Evolutionary conservation across 2,888 invertebrate genomes (phyloP), one percentile per base, ranked within the genome.

Genomic region (Dicycla oo): DNA sequence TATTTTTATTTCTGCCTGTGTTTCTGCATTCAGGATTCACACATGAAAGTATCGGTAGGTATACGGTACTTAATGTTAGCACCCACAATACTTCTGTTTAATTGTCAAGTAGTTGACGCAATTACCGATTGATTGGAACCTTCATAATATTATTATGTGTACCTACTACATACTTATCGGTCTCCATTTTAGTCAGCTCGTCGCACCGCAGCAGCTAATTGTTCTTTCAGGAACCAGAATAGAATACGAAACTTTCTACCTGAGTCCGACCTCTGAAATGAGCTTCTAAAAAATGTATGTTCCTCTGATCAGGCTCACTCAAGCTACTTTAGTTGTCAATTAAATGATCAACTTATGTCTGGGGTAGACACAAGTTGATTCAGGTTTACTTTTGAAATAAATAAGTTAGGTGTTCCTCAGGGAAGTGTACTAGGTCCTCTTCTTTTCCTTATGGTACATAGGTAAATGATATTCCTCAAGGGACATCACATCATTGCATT

Each of bases 1-100:
- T 69, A 76, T 75, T 56, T 77, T 69, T 26, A 43, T 43, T 56
- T 38, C 11, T 77, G 56, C 49, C 49, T 77, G 61, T 26, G 34
- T 43, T 56, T 38, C 11, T 77, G 56, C 49, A 61, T 69, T 61
- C 34, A 49, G 40, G 40, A 73, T 56, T 23, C 43, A 11, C 20
- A 30, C 51, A 18, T 71, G 3, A 43, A 73, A 34, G 20, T 15
- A 23, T 38, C 34, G 47, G 8, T 30, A 26, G 8, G 23, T 47
- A 23, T 0, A 2, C 3, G 40, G 8, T 47, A 47, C 6, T 20
- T 49, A n/a, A 11, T 30, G n/a, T 18, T 30, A 66, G 34, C 23
- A 49, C 20, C 23, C 13, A 38, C 23, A 53, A n/a, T 40, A 51
- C 18, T 49, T 49, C n/a, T 38, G 49, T 40, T 66, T 61, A 26